phyloP scores from a whole-genome alignment of 2,888 invertebrate species.

The Masnerella sp. region DNA sequence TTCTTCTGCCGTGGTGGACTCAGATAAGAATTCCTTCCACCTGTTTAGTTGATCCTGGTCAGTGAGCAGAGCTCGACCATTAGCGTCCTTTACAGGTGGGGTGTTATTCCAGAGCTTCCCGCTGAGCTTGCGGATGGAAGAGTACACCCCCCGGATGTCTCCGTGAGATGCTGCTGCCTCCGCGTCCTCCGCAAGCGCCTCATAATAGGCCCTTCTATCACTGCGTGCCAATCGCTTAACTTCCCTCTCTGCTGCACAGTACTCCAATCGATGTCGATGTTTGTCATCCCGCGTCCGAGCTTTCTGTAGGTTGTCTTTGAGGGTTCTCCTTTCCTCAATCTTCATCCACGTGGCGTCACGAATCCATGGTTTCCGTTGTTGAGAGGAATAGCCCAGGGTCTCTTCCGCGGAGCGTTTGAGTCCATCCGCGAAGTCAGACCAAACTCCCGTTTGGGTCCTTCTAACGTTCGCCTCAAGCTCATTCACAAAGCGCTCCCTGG shows the following conservation, averaged over 20 bases:
- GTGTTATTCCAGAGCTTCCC: background rate
- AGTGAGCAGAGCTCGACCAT: conserved; percentile 7
- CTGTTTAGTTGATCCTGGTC: conserved; percentile 20
- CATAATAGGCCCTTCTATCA: conserved; percentile 18
- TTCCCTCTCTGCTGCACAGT: conserved; percentile 4
- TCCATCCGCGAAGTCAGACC: background rate
- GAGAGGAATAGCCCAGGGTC: conserved; percentile 5
- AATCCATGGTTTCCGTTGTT: conserved; percentile 38
- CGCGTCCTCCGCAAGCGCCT: conserved; percentile 25
- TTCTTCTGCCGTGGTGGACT: background rate
- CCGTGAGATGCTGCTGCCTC: conserved; percentile 10
- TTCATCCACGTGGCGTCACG: conserved; percentile 19
- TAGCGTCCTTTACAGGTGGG: conserved; percentile 12
- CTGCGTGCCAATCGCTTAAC: conserved; percentile 26
- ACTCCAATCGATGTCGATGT: conserved; percentile 1
- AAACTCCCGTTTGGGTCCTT: background rate
- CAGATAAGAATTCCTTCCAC: conserved; percentile 34
- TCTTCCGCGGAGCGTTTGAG: conserved; percentile 1
- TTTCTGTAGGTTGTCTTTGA: conserved; percentile 8
- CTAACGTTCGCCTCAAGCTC: background rate
- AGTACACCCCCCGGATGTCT: conserved; percentile 23
- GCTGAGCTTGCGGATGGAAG: conserved; percentile 1
- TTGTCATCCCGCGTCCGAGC: conserved; percentile 5
- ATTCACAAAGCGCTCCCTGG: conserved; percentile 2
- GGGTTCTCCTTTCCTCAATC: conserved; percentile 24